Conservation (phyloP, 1,140 invertebrate species). For the Drosophila repleta region DNA sequence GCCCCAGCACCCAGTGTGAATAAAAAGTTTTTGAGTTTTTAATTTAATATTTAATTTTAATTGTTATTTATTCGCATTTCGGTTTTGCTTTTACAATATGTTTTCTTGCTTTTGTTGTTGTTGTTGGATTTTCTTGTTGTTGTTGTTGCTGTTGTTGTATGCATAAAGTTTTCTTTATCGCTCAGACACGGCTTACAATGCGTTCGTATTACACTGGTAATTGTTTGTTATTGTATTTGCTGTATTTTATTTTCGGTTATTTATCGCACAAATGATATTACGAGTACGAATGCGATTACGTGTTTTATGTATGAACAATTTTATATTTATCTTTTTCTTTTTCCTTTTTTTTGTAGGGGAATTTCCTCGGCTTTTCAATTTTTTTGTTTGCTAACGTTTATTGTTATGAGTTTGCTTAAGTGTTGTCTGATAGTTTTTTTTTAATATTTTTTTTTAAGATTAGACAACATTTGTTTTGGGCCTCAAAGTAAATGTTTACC, state of each 20-base stretch:
- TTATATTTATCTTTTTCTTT: slow-evolving; percentile 16
- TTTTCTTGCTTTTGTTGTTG: too few species aligned
- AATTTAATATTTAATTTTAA: slow-evolving; percentile 82
- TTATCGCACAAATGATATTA: slow-evolving; percentile 43
- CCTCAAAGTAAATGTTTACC: slow-evolving; percentile 44
- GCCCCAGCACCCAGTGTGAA: slow-evolving; percentile 7
- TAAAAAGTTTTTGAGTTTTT: slow-evolving; percentile 46
- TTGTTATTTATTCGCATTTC: slow-evolving; percentile 77
- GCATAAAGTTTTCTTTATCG: slow-evolving; percentile 67
- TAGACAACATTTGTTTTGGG: slow-evolving; percentile 46
- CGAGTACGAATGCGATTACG: slow-evolving; percentile 43
- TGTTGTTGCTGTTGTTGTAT: slow-evolving; percentile 50
- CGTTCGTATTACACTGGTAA: slow-evolving; percentile 25
- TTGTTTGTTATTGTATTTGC: slow-evolving; percentile 38
- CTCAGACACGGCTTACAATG: slow-evolving; percentile 36
- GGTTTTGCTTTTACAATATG: slow-evolving; percentile 75
- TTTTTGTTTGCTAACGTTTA: slow-evolving; percentile 19
- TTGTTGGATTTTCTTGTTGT: too few species aligned
- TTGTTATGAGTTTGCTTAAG: slow-evolving; percentile 7
- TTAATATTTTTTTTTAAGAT: slow-evolving; percentile 28
- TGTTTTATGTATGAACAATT: slow-evolving; percentile 36
- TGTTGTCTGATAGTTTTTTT: slow-evolving; percentile 4
- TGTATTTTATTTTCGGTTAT: slow-evolving; percentile 21
- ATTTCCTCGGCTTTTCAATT: slow-evolving; percentile 13
- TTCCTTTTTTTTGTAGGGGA: not conserved